These are phyloP conservation scores for Silurus aristotelis DNA, from an alignment of 2,797 vertebrate species.

Conservation along the genomic window DNA sequence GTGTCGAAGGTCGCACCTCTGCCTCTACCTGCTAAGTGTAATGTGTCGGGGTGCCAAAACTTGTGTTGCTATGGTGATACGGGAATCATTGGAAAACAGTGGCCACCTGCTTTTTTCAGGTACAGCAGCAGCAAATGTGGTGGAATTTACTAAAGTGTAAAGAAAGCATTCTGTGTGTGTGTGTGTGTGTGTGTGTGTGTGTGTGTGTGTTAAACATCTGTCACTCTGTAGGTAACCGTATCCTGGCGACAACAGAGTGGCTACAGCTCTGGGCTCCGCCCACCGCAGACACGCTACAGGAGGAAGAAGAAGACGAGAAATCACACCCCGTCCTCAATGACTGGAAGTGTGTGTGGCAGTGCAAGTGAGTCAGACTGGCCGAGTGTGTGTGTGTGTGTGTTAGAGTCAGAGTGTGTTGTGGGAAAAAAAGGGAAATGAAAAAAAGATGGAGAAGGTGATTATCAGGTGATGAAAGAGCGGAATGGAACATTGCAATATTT, in stretches of 20 bases:
- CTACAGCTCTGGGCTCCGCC: constrained; percentile 96
- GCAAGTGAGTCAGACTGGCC: constrained; percentile 80
- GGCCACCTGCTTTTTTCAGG: too few relatives aligned
- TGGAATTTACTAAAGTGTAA: constrained; percentile 61
- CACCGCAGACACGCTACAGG: constrained; percentile 81
- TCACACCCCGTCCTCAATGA: constrained; percentile 86
- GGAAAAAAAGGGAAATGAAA: neutral
- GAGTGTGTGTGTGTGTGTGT: neutral
- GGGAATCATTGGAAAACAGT: too few relatives aligned
- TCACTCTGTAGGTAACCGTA: constrained; percentile 82
- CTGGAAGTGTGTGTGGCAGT: constrained; percentile 98
- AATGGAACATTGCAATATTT: neutral
- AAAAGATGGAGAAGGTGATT: neutral
- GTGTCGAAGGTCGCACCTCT: neutral
- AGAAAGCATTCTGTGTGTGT: neutral
- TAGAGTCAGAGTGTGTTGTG: too few relatives aligned
- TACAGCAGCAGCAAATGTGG: constrained; percentile 75
- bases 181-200: neutral
- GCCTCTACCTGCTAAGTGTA: too few relatives aligned
- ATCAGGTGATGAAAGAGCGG: constrained; percentile 1
- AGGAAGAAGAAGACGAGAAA: constrained; percentile 87
- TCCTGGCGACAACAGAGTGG: constrained; percentile 91
- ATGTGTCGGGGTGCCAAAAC: too few relatives aligned
- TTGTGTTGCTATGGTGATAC: neutral
- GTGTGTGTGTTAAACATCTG: constrained; percentile 37